A percentile compares a stretch with the other conserved stretches of the same genome.
Evolutionary conservation across 2,888 invertebrate genomes (phyloP).

Genomic region (Drosophila ezoana): DNA sequence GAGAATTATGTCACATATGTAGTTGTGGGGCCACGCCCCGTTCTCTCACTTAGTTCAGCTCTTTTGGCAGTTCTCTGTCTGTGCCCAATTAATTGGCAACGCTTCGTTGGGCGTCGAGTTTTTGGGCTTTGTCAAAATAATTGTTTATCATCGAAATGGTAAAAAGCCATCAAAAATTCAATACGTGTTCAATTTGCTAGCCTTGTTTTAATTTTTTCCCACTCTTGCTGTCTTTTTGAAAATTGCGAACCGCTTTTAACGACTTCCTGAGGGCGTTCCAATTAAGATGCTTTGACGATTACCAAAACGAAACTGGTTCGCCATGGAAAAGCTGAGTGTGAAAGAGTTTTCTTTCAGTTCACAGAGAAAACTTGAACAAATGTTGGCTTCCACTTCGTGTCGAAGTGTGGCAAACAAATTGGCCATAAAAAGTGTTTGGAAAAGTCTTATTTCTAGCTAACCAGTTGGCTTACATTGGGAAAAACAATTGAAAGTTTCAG

Average conservation of each 20-base stretch:
- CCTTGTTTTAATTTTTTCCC: conserved; percentile 16
- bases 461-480: too few relatives aligned
- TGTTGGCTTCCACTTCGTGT: neutral
- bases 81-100: conserved; percentile 65
- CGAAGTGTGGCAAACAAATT: neutral
- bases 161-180: conserved; percentile 48
- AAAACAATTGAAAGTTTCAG: too few relatives aligned
- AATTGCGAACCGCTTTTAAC: conserved; percentile 33
- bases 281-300: conserved; percentile 52
- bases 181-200: conserved; percentile 36
- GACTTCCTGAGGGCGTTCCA: conserved; percentile 51
- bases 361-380: neutral
- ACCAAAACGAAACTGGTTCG: conserved; percentile 40
- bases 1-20: conserved; percentile 73
- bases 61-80: conserved; percentile 32
- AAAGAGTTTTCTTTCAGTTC: conserved; percentile 29
- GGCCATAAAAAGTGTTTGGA: neutral
- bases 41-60: conserved; percentile 17
- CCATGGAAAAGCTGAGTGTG: conserved; percentile 16
- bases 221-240: conserved; percentile 5
- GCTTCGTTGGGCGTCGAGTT: conserved; percentile 48
- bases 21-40: conserved; percentile 26
- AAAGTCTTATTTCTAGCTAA: neutral
- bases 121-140: conserved; percentile 22
- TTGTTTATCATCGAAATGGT: conserved; percentile 40